Conservation (phyloP, 2,797 vertebrate species). For the Sebastes minor region DNA sequence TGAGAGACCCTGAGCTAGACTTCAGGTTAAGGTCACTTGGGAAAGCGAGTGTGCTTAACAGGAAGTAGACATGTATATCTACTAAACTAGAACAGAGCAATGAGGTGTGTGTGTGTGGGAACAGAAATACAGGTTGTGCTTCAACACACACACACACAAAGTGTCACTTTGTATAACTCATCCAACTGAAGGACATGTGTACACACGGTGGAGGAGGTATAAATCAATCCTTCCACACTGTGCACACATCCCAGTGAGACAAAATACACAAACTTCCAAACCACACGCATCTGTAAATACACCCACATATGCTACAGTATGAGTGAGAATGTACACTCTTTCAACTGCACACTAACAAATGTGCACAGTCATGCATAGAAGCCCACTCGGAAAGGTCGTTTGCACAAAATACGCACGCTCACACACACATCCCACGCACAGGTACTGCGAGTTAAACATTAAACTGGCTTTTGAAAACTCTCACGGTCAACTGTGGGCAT, state of each 20-base stretch:
- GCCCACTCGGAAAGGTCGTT: neutral
- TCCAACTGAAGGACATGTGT: constrained; percentile 56
- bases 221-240: constrained; percentile 62
- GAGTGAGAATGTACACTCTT: neutral
- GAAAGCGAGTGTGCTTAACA: constrained; percentile 13
- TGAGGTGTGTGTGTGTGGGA: constrained; percentile 35
- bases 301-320: neutral
- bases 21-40: constrained; percentile 22
- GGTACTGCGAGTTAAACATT: constrained; percentile 65
- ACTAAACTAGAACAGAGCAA: neutral
- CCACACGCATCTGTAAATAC: neutral
- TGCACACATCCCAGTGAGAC: constrained; percentile 55
- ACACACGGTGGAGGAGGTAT: constrained; percentile 51
- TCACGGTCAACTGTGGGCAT: constrained; percentile 61
- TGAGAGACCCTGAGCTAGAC: neutral
- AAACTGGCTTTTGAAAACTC: constrained; percentile 57
- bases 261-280: constrained; percentile 28
- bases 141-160: constrained; percentile 13
- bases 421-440: neutral
- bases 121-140: constrained; percentile 26
- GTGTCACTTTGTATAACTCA: constrained; percentile 33
- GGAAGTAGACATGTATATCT: constrained; percentile 10
- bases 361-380: constrained; percentile 4
- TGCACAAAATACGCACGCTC: neutral
- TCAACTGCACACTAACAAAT: constrained; percentile 1